Conservation (phyloP, 2,113 vertebrate species). For the Neogale vison region DNA sequence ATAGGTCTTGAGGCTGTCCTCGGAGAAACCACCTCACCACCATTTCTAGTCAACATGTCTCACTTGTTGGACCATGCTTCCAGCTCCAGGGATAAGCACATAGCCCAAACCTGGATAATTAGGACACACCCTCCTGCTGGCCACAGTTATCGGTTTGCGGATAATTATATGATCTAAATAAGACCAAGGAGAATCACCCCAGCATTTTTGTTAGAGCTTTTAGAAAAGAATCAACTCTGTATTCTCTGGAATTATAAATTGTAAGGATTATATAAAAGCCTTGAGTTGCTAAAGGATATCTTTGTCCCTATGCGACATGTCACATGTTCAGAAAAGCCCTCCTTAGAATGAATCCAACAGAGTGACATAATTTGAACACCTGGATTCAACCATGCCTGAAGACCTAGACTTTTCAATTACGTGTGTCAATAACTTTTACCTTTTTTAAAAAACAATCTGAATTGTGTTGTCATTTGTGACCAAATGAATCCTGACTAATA, state of each 20-base stretch:
- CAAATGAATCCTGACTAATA: conserved; percentile 31
- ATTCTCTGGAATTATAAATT: neutral
- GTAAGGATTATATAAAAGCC: neutral
- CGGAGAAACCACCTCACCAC: neutral
- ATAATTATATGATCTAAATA: neutral
- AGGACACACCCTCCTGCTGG: neutral
- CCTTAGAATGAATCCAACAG: neutral
- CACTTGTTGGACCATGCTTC: neutral
- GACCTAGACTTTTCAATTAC: neutral
- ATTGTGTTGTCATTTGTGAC: conserved; percentile 29
- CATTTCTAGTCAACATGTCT: neutral
- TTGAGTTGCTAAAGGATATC: neutral
- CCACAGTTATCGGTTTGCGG: neutral
- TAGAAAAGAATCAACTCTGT: neutral
- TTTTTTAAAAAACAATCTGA: neutral
- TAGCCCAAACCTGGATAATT: neutral
- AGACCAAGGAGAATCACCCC: neutral
- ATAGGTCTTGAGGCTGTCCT: neutral
- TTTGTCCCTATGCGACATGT: neutral
- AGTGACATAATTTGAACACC: neutral
- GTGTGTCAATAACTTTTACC: neutral
- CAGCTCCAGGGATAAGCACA: neutral
- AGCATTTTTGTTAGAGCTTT: conserved; percentile 14
- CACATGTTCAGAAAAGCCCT: neutral
- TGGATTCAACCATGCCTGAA: neutral